Percentiles rank a stretch among this genome's conserved stretches.
Evolutionary conservation across 2,888 invertebrate genomes (phyloP).

Genomic region (Sphinx pinastri): DNA sequence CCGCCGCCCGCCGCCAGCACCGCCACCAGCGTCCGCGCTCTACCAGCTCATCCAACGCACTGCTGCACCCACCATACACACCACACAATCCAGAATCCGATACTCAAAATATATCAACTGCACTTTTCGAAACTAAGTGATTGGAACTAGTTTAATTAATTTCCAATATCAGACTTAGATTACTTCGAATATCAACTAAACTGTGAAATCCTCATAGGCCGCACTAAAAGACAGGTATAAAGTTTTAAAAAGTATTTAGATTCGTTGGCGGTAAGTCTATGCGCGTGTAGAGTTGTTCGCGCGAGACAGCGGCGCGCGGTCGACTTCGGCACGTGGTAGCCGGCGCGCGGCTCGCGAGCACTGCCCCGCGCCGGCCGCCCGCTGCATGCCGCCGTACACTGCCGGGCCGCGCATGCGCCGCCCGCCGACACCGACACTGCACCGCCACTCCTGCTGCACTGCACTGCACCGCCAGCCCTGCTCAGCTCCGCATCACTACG

Average conservation of each 20-base stretch:
- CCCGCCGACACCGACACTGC: neutral
- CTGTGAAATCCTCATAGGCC: neutral
- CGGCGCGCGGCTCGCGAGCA: conserved; percentile 24
- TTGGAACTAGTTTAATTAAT: neutral
- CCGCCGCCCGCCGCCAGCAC: neutral
- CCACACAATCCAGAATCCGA: neutral
- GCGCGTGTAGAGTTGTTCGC: neutral
- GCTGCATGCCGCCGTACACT: neutral
- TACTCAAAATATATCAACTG: neutral
- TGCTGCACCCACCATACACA: neutral
- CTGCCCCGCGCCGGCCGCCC: conserved; percentile 14
- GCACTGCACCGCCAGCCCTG: neutral
- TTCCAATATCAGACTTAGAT: neutral
- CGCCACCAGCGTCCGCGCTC: neutral
- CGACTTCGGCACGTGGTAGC: neutral
- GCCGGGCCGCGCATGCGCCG: neutral
- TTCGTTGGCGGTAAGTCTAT: neutral
- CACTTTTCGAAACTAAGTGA: neutral
- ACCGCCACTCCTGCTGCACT: neutral
- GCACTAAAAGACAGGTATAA: too few relatives aligned
- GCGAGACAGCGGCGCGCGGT: neutral
- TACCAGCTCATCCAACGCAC: neutral
- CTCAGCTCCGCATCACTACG: neutral
- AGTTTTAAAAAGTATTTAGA: neutral
- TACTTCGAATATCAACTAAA: neutral